Percentiles rank a stretch among this genome's conserved stretches.
Evolutionary conservation across 2,113 vertebrate genomes (phyloP).

Genomic region (Gnathonemus echidnorhynchus): DNA sequence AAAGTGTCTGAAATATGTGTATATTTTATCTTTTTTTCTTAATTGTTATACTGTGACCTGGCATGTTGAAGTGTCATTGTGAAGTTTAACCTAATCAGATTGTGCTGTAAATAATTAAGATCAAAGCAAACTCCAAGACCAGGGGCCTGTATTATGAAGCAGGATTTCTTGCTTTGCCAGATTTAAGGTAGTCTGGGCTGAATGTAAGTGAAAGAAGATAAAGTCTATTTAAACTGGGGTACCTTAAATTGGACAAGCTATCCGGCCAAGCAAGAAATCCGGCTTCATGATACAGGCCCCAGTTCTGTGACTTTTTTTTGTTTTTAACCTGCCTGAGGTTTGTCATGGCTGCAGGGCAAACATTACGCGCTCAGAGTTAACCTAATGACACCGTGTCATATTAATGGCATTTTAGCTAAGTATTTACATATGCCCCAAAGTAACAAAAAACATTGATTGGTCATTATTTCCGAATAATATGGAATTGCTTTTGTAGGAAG

Average conservation of each 20-base stretch:
- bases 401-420: constrained; percentile 39
- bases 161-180: neutral
- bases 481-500: constrained; percentile 41
- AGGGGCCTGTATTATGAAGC: constrained; percentile 8
- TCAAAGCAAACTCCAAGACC: constrained; percentile 49
- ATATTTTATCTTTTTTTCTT: neutral
- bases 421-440: constrained; percentile 51
- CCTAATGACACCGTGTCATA: constrained; percentile 45
- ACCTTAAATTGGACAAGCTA: neutral
- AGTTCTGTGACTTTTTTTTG: constrained; percentile 37
- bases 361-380: constrained; percentile 39
- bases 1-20: neutral
- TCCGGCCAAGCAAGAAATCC: neutral
- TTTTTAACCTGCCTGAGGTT: constrained; percentile 39
- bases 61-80: constrained; percentile 26
- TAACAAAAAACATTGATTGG: constrained; percentile 33
- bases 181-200: neutral
- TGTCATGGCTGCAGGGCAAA: constrained; percentile 42
- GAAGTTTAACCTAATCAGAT: constrained; percentile 22
- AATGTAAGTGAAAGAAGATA: neutral
- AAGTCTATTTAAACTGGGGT: neutral
- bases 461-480: constrained; percentile 43
- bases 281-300: neutral
- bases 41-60: neutral
- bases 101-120: constrained; percentile 45